A percentile compares a stretch with the other conserved stretches of the same genome.
phyloP scores from a whole-genome alignment of 2,113 vertebrate genomes.

The Caranx melampygus region DNA sequence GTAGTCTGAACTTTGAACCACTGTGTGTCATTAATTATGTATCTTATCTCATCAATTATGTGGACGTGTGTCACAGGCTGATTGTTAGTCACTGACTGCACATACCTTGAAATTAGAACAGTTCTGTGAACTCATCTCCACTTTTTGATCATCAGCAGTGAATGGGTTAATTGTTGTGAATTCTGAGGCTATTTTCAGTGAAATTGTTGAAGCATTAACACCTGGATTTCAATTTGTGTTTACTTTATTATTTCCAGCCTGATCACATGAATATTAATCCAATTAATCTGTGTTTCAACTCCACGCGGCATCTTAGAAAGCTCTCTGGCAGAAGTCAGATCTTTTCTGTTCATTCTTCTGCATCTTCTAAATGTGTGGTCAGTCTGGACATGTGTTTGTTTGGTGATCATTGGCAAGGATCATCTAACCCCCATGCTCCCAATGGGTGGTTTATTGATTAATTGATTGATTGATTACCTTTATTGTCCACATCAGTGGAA shows the following conservation, averaged over 20 bases:
- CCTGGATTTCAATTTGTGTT: too few relatives aligned
- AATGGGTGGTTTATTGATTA: too few relatives aligned
- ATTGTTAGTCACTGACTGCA: not conserved
- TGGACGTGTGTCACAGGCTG: not conserved
- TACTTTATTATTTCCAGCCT: not conserved
- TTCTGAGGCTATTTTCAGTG: too few relatives aligned
- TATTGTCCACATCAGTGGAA: too few relatives aligned
- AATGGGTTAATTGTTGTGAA: too few relatives aligned
- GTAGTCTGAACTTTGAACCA: constrained; percentile 48
- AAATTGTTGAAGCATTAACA: too few relatives aligned
- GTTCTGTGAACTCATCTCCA: not conserved
- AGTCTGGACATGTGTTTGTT: too few relatives aligned
- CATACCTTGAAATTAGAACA: not conserved
- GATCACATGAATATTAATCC: not conserved
- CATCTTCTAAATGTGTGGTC: not conserved
- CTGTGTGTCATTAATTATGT: constrained; percentile 2
- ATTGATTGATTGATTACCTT: too few relatives aligned
- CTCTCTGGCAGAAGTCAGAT: too few relatives aligned
- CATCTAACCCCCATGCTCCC: too few relatives aligned
- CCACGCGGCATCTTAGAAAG: not conserved
- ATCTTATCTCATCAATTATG: constrained; percentile 42
- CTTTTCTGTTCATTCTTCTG: not conserved
- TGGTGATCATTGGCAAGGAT: too few relatives aligned
- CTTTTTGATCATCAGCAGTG: too few relatives aligned
- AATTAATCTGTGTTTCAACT: not conserved